These are phyloP conservation scores for Toxotes chatareus DNA, from an alignment of 2,113 vertebrate genomes.

Conservation along the genomic window DNA sequence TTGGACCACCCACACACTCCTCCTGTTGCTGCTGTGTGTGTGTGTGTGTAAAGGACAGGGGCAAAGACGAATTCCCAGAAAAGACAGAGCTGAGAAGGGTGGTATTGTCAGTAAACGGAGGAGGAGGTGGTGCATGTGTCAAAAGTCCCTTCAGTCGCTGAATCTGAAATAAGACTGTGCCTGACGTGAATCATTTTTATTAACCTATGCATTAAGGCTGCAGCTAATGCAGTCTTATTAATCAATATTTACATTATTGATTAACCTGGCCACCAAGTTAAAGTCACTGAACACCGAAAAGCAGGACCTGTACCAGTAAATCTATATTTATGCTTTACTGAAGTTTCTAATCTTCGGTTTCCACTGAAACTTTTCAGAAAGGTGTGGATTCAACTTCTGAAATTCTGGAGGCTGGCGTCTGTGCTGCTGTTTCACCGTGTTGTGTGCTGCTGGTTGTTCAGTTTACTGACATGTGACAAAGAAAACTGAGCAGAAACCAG, in stretches of 20 bases:
- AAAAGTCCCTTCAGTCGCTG: neutral
- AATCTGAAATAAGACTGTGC: neutral
- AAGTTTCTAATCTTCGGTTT: too few species aligned
- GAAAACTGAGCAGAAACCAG: too few species aligned
- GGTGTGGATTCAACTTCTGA: too few species aligned
- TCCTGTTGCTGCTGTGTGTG: slow-evolving; percentile 6
- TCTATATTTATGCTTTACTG: too few species aligned
- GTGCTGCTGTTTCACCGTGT: too few species aligned
- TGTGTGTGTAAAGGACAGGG: neutral
- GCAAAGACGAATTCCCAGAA: slow-evolving; percentile 32
- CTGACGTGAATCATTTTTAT: neutral
- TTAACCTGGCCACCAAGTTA: neutral
- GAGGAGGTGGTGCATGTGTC: neutral
- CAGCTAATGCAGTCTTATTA: too few species aligned
- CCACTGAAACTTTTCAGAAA: too few species aligned
- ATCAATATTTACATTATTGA: neutral
- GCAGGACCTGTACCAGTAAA: too few species aligned
- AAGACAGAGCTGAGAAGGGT: neutral
- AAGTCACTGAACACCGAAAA: too few species aligned
- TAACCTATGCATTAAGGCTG: neutral
- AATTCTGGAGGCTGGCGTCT: too few species aligned
- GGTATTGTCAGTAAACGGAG: slow-evolving; percentile 1
- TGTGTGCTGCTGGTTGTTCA: too few species aligned
- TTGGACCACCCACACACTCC: slow-evolving; percentile 50
- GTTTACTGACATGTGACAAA: too few species aligned